Percentiles rank a stretch among this genome's conserved stretches.
These are phyloP conservation scores for Anastatus disparis DNA, from an alignment of 1,140 invertebrate species.

Conservation along the genomic window DNA sequence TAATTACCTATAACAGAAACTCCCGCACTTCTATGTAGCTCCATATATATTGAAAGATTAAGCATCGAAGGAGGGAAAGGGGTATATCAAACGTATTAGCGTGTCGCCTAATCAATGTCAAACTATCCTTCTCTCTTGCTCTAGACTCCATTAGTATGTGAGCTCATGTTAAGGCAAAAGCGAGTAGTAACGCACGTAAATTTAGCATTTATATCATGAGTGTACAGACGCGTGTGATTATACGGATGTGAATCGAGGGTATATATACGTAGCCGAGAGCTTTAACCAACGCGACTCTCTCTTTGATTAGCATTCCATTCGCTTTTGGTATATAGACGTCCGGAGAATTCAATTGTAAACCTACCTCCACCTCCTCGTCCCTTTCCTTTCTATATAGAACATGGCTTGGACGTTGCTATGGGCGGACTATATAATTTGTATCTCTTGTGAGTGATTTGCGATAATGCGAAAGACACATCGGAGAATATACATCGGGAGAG, in stretches of 20 bases:
- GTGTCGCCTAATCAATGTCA: conserved; percentile 44
- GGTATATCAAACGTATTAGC: conserved; percentile 56
- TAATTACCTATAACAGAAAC: conserved; percentile 61
- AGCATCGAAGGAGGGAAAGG: conserved; percentile 38
- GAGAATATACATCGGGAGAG: no score
- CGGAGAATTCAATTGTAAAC: conserved; percentile 22
- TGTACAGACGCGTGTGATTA: no score
- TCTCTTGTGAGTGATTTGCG: conserved; percentile 4
- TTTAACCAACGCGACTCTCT: not conserved
- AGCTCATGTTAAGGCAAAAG: not conserved
- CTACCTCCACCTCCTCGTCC: no score
- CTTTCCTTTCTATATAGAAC: no score
- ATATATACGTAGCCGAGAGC: no score
- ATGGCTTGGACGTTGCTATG: no score
- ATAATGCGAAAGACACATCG: not conserved
- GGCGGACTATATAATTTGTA: conserved; percentile 12
- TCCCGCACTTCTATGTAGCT: no score
- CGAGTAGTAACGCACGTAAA: no score
- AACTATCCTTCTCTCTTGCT: no score
- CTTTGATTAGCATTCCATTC: conserved; percentile 4
- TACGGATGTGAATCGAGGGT: no score
- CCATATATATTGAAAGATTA: no score
- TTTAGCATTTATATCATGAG: no score
- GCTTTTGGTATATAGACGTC: not conserved
- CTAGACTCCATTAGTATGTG: conserved; percentile 51